Base-by-base conservation (phyloP, 2,113 vertebrate genomes). In the Sebastes schlegelii region DNA sequence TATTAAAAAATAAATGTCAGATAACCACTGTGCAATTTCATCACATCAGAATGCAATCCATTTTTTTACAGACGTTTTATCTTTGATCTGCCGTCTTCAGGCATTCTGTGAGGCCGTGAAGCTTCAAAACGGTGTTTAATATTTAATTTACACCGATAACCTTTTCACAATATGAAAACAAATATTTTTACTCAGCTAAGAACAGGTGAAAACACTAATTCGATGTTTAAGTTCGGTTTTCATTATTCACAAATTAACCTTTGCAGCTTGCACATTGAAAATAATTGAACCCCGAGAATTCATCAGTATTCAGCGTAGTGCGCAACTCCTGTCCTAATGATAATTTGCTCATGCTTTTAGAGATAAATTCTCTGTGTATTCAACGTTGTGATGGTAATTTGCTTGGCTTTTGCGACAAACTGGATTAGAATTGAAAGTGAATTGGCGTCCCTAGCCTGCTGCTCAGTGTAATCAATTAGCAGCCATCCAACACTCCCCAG, bases 401-500 rank as follows among this genome's bases (percentile, higher is more conserved):
- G 61, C 34, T 26, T 11, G 45, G 7, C 19, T 58, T 43, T 14
- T 6, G 43, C 13, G 46, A 54, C 52, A 21, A 78, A 46, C 54
- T 34, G 62, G 16, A 42, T 74, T 55, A 65, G 14, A 51, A 70
- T 16, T 55, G 16, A 83, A 76, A 72, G 55, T 58, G 66, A 75
- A 55, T 23, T 48, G 16, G 26, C 34, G 43, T 54, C 77, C 43
- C 9, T 16, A 1, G 60, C 17, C 45, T 73, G 49, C 51, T 64
- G 34, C 52, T 82, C 19, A 11, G 54, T 64, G 8, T 55, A 70
- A 68, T 69, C 51, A 64, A n/a, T 82, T 65, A 82, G 67, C 57
- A 68, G 23, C 42, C 17, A 26, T 75, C 21, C n/a, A 45, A 76
- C 46, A 12, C 42, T 64, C 16, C 10, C 26, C 45, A 48, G 51